Evolutionary conservation across 2,888 invertebrate species (phyloP), one percentile per base, ranked within the genome.

Genomic region (Bugula neritina): DNA sequence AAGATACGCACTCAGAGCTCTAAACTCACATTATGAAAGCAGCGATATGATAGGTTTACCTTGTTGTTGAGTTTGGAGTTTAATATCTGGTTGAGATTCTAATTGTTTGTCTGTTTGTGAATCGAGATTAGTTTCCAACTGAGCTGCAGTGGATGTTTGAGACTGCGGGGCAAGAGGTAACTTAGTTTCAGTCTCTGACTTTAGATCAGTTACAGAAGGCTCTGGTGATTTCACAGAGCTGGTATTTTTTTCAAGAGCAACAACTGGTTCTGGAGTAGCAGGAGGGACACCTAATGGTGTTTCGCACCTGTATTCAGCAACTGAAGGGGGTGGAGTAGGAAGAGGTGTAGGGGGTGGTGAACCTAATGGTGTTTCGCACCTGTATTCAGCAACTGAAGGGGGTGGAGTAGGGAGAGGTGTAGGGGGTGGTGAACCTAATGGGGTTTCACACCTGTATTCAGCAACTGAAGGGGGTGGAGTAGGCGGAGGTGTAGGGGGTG

Each of bases 381-480:
- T 3, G 3, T 2, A 27, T 31, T 31, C 63, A 29, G 63, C 17
- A 13, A 25, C n/a, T 13, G 63, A 31, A 5, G 43, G 10, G 5
- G 43, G 43, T 43, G 43, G 43, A 43, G 63, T 63, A 5, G 63
- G 63, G 5, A 5, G 25, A 29, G 63, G 63, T 13, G 31, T 63
- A 29, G 27, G 27, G 2, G 63, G 63, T 25, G 63, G 63, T 10
- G 31, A 25, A 27, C 63, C 27, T 13, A 31, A 31, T 2, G 63
- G 63, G 31, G 63, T 63, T 31, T 63, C 63, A 25, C 13, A 13
- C 34, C 63, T 25, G 13, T 27, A 27, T 27, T 63, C 63, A 31
- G 63, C 63, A 25, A 63, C 31, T 29, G 63, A 63, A 63, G 63
- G 63, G 1, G 27, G 3, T 13, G 63, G 63, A 27, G 63, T 63